Conservation (phyloP, 1,140 invertebrate species). For the Camponotus pennsylvanicus region DNA sequence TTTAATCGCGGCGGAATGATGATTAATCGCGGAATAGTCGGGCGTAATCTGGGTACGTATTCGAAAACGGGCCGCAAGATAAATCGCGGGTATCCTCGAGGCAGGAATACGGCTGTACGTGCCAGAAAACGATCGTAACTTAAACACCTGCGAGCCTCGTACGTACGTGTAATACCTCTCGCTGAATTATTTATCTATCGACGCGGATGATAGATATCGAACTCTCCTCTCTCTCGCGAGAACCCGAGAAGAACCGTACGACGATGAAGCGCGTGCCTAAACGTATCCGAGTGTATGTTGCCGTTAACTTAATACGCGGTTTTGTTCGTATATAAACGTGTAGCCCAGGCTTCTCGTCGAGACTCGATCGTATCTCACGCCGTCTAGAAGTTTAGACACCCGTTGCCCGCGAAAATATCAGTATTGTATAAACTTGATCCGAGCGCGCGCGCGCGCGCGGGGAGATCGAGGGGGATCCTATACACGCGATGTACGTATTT, state of each 20-base stretch:
- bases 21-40: conserved; percentile 75
- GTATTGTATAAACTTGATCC: conserved; percentile 55
- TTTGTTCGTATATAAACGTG: conserved; percentile 39
- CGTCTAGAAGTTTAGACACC: conserved; percentile 46
- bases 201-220: conserved; percentile 44
- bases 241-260: conserved; percentile 49
- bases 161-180: not conserved
- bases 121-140: conserved; percentile 42
- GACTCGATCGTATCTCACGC: conserved; percentile 59
- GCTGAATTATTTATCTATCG: conserved; percentile 58
- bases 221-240: conserved; percentile 5
- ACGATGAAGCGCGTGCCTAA: conserved; percentile 25
- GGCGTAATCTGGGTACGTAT: conserved; percentile 60
- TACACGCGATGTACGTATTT: conserved; percentile 33
- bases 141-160: conserved; percentile 56
- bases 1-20: conserved; percentile 75
- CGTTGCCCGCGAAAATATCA: conserved; percentile 56
- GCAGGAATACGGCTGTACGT: conserved; percentile 10
- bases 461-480: not conserved
- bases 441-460: not conserved
- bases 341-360: conserved; percentile 29
- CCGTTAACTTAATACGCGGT: conserved; percentile 61
- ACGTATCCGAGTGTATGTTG: conserved; percentile 35
- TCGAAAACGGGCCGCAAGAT: conserved; percentile 53
- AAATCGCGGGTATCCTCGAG: conserved; percentile 39